Evolutionary conservation across 2,113 vertebrate species (phyloP).

Genomic region (Microtus ochrogaster): DNA sequence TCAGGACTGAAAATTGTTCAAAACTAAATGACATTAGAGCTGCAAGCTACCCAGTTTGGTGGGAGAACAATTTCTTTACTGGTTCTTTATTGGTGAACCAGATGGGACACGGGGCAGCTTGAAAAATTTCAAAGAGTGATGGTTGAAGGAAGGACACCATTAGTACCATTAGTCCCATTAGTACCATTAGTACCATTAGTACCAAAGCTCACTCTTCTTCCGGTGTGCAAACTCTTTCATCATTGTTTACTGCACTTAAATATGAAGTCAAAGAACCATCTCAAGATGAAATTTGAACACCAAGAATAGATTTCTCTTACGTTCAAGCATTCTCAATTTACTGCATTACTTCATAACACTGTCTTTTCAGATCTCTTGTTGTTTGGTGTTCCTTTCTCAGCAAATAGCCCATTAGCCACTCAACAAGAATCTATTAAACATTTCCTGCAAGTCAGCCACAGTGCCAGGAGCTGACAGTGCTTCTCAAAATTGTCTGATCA

Average conservation of each 20-base stretch:
- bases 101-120: neutral
- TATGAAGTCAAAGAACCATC: neutral
- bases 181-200: neutral
- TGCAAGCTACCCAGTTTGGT: neutral
- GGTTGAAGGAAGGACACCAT: neutral
- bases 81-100: neutral
- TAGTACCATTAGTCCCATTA: neutral
- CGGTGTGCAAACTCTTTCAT: neutral
- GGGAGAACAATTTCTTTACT: neutral
- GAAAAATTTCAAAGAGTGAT: neutral
- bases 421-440: conserved; percentile 16
- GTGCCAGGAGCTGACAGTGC: neutral
- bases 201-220: neutral
- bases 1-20: neutral
- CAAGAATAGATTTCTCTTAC: neutral
- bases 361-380: conserved; percentile 12
- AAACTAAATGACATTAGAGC: conserved; percentile 30
- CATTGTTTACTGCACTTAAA: neutral
- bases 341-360: neutral
- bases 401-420: neutral
- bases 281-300: neutral
- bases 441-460: neutral
- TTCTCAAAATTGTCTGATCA: conserved; percentile 36
- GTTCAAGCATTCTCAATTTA: conserved; percentile 1
- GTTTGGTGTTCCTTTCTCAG: conserved; percentile 20